Conservation (phyloP, 2,888 invertebrate genomes). For the Trachelus tabidus region DNA sequence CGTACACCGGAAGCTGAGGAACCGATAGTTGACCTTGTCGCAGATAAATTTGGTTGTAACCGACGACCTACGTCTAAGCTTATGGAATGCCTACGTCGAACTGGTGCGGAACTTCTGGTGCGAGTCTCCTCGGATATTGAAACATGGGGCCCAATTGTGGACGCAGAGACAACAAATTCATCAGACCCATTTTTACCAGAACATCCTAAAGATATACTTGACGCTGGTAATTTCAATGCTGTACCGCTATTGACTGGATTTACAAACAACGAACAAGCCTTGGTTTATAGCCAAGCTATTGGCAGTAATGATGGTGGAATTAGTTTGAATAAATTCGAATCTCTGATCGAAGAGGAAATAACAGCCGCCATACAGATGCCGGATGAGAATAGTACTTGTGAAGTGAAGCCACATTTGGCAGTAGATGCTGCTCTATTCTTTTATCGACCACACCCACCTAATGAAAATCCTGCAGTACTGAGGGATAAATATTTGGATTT, state of each 20-base stretch:
- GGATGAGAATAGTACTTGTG: slow-evolving; percentile 60
- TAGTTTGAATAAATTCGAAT: slow-evolving; percentile 71
- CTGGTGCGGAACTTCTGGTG: slow-evolving; percentile 72
- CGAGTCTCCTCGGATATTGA: slow-evolving; percentile 69
- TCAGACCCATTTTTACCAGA: slow-evolving; percentile 76
- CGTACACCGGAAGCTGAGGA: slow-evolving; percentile 74
- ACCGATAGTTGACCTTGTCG: slow-evolving; percentile 73
- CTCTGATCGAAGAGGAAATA: slow-evolving; percentile 71
- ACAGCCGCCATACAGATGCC: slow-evolving; percentile 37
- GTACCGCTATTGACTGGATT: slow-evolving; percentile 82
- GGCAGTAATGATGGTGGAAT: slow-evolving; percentile 73
- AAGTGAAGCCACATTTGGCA: slow-evolving; percentile 58
- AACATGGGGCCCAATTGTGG: slow-evolving; percentile 85
- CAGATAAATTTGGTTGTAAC: slow-evolving; percentile 76
- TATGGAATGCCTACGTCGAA: slow-evolving; percentile 76
- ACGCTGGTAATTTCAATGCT: slow-evolving; percentile 73
- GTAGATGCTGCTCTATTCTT: slow-evolving; percentile 81
- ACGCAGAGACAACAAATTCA: slow-evolving; percentile 75
- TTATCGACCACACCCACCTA: slow-evolving; percentile 77
- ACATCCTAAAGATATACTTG: slow-evolving; percentile 73
- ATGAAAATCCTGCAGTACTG: slow-evolving; percentile 72
- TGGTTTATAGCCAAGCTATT: slow-evolving; percentile 70
- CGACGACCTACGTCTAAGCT: slow-evolving; percentile 75
- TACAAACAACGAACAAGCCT: slow-evolving; percentile 84
- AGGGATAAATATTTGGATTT: slow-evolving; percentile 78